These are phyloP conservation scores for Rhinophrynus dorsalis DNA, from an alignment of 2,797 vertebrate species.

Conservation along the genomic window DNA sequence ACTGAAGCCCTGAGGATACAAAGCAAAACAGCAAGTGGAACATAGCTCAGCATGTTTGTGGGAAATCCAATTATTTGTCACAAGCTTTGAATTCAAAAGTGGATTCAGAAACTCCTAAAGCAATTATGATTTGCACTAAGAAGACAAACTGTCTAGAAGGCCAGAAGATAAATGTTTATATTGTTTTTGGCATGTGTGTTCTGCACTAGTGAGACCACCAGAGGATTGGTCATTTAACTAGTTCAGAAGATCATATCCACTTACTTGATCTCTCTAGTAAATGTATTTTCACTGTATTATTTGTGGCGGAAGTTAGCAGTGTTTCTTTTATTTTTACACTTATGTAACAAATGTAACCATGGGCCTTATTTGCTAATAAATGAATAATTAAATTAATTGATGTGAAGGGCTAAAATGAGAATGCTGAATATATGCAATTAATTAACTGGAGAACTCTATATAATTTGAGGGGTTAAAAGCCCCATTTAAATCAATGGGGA, in stretches of 20 bases:
- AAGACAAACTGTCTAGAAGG: conserved; percentile 57
- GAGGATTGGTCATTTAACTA: conserved; percentile 6
- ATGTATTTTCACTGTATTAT: not conserved
- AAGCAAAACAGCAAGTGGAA: conserved; percentile 72
- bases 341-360: too few relatives aligned
- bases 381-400: too few relatives aligned
- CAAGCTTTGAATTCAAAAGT: conserved; percentile 82
- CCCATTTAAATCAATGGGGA: too few relatives aligned
- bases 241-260: not conserved
- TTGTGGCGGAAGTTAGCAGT: too few relatives aligned
- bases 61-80: conserved; percentile 85
- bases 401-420: too few relatives aligned
- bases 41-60: conserved; percentile 85
- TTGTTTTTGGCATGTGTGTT: conserved; percentile 64
- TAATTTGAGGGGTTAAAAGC: too few relatives aligned
- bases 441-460: too few relatives aligned
- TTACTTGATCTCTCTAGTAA: not conserved
- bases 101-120: conserved; percentile 82
- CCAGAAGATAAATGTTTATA: conserved; percentile 66
- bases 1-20: conserved; percentile 71
- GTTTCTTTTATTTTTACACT: too few relatives aligned
- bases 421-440: too few relatives aligned
- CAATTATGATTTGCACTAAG: conserved; percentile 74
- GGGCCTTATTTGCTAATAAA: too few relatives aligned
- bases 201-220: conserved; percentile 50